These are phyloP conservation scores for Bombus picipes DNA, from an alignment of 1,140 invertebrate genomes.

Conservation along the genomic window DNA sequence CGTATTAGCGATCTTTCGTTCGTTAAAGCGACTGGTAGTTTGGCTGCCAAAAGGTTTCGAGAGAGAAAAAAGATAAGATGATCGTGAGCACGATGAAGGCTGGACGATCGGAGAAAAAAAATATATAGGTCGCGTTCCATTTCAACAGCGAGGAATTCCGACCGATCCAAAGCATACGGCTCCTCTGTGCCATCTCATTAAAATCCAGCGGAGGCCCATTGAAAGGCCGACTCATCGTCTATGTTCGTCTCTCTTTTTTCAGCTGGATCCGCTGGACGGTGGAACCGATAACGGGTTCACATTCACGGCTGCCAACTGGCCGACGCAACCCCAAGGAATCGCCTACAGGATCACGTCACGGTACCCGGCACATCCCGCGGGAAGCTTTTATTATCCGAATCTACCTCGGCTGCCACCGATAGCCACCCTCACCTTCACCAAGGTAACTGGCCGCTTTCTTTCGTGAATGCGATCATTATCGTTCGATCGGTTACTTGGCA, in stretches of 20 bases:
- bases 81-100: background rate
- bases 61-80: background rate
- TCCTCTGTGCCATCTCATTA: conserved; percentile 27
- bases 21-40: conserved; percentile 19
- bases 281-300: conserved; percentile 98
- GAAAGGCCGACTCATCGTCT: conserved; percentile 2
- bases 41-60: background rate
- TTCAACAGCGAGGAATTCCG: background rate
- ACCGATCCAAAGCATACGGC: too few relatives aligned
- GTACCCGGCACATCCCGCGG: conserved; percentile 95
- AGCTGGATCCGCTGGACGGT: conserved; percentile 97
- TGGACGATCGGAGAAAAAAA: background rate
- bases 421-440: conserved; percentile 94
- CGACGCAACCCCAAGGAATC: conserved; percentile 93
- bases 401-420: conserved; percentile 93
- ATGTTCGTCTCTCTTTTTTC: conserved; percentile 61
- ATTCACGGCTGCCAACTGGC: conserved; percentile 97
- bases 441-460: conserved; percentile 83
- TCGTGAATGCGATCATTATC: background rate
- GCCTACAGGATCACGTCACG: conserved; percentile 95
- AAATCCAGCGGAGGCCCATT: conserved; percentile 19
- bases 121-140: conserved; percentile 39
- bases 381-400: conserved; percentile 97
- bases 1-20: conserved; percentile 4
- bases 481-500: background rate